phyloP scores from a whole-genome alignment of 1,140 invertebrate genomes.

The Panulirus ornatus region DNA sequence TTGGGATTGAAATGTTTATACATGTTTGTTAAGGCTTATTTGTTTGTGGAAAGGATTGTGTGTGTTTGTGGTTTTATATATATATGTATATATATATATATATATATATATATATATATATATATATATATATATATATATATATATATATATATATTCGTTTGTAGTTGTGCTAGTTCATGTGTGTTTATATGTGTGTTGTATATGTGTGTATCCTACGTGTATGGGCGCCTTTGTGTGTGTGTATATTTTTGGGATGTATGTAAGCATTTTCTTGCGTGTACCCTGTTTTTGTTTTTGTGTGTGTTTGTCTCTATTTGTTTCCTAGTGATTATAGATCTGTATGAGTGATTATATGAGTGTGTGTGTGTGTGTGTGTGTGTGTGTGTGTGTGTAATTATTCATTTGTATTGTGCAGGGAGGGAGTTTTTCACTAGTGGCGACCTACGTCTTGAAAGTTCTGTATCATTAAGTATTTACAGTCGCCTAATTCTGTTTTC shows the following conservation, averaged over 20 bases:
- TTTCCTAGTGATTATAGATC: background rate
- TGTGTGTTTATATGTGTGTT: background rate
- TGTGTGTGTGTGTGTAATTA: constrained; percentile 1
- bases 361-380: background rate
- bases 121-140: constrained; percentile 26
- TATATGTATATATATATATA: background rate
- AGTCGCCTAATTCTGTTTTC: too few relatives aligned
- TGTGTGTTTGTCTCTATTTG: background rate
- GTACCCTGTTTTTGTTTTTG: too few relatives aligned
- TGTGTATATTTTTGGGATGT: too few relatives aligned
- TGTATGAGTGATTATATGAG: background rate
- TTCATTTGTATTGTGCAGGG: too few relatives aligned
- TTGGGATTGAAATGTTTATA: background rate
- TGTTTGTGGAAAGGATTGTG: background rate
- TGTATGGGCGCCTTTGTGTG: too few relatives aligned
- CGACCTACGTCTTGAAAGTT: too few relatives aligned
- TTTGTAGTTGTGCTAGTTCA: background rate
- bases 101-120: background rate
- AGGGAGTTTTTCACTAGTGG: too few relatives aligned
- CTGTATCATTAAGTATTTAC: too few relatives aligned
- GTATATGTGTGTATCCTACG: too few relatives aligned
- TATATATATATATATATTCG: background rate
- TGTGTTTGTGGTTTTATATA: constrained; percentile 5
- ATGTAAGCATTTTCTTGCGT: too few relatives aligned
- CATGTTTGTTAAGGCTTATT: background rate